Evolutionary conservation across 1,140 invertebrate genomes (phyloP).

Genomic region (Drusus annulatus): DNA sequence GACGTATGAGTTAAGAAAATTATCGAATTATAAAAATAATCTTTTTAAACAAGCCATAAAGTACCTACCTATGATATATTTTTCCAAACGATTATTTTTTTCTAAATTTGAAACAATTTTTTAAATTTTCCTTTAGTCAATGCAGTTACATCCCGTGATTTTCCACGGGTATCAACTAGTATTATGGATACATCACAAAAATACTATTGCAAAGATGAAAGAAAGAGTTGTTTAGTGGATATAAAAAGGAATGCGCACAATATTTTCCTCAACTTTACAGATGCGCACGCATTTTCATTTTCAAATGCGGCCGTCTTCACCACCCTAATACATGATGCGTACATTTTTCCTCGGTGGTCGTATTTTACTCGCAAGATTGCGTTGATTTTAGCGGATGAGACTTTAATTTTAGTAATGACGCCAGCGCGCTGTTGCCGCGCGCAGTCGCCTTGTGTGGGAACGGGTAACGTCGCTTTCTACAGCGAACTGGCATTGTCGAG

Average conservation of each 20-base stretch:
- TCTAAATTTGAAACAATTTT: no score
- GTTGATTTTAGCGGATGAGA: slow-evolving; percentile 5
- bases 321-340: not conserved
- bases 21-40: no score
- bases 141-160: no score
- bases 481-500: slow-evolving; percentile 12
- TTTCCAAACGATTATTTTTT: no score
- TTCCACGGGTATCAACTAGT: no score
- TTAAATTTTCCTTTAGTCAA: no score
- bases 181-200: no score
- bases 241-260: not conserved
- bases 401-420: slow-evolving; percentile 56
- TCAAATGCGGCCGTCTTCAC: slow-evolving; percentile 18
- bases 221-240: not conserved
- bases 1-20: no score
- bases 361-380: not conserved
- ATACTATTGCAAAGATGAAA: no score
- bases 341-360: not conserved
- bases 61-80: no score
- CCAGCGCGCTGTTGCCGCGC: slow-evolving; percentile 44
- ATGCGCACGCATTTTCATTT: slow-evolving; percentile 31
- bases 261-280: slow-evolving; percentile 2
- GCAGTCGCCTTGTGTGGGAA: slow-evolving; percentile 46
- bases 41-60: no score
- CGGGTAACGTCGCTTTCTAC: slow-evolving; percentile 45